phyloP scores from a whole-genome alignment of 2,797 vertebrate species.

The Sebastes trivittatus region DNA sequence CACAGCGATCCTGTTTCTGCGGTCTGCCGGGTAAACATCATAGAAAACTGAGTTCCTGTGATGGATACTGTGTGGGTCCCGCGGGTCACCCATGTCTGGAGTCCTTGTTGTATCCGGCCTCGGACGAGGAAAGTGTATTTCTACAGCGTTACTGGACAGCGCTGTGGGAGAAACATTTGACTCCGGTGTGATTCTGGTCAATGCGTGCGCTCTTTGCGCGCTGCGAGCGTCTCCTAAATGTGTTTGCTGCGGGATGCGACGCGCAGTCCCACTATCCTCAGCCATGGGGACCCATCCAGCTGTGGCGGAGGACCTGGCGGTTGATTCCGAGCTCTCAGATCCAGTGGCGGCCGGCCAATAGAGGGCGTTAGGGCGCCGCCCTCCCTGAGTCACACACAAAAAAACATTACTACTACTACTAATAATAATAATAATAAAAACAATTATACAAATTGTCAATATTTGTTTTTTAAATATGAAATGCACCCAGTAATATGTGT shows the following conservation, averaged over 20 bases:
- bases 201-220: background rate
- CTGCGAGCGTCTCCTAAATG: background rate
- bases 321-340: background rate
- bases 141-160: slow-evolving; percentile 55
- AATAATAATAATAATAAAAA: no score
- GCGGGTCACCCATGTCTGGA: slow-evolving; percentile 53
- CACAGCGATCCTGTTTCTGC: slow-evolving; percentile 47
- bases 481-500: no score
- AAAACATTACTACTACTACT: no score
- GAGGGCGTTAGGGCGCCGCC: no score
- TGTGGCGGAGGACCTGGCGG: background rate
- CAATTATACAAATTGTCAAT: no score
- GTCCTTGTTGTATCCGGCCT: slow-evolving; percentile 8
- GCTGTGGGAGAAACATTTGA: slow-evolving; percentile 18
- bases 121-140: slow-evolving; percentile 35
- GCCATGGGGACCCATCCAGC: background rate
- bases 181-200: slow-evolving; percentile 23
- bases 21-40: slow-evolving; percentile 69
- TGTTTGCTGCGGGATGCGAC: slow-evolving; percentile 10
- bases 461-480: no score
- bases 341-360: no score
- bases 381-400: no score
- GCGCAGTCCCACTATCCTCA: background rate
- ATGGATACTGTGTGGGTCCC: slow-evolving; percentile 64
- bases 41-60: slow-evolving; percentile 81